phyloP scores from a whole-genome alignment of 2,797 vertebrate species.

The Etheostoma nigrum region DNA sequence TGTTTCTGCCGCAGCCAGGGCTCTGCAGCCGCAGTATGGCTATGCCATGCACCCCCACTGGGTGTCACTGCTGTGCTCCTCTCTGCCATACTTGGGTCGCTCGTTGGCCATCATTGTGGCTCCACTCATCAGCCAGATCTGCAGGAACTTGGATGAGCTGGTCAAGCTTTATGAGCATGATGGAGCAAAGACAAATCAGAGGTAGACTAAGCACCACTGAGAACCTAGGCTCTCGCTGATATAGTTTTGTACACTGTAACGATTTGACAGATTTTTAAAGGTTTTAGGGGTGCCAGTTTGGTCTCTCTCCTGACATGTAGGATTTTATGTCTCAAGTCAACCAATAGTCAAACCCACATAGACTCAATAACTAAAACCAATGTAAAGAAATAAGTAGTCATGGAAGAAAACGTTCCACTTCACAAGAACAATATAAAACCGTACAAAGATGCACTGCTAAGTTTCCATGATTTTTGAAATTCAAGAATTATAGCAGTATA shows the following conservation, averaged over 20 bases:
- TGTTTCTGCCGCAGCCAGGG: constrained; percentile 92
- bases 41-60: constrained; percentile 96
- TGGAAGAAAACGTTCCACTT: not conserved
- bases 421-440: not conserved
- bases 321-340: not conserved
- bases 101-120: constrained; percentile 94
- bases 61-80: constrained; percentile 91
- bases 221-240: not conserved
- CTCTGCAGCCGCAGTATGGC: constrained; percentile 93
- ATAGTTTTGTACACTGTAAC: not conserved
- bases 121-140: constrained; percentile 93
- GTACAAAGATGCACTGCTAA: not conserved
- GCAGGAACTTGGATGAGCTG: constrained; percentile 95
- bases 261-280: not conserved
- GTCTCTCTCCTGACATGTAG: not conserved
- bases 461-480: not conserved
- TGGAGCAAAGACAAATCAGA: constrained; percentile 83
- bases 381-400: not conserved
- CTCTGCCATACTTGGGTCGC: constrained; percentile 93
- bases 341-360: not conserved
- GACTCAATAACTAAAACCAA: not conserved
- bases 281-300: not conserved
- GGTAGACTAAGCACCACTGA: constrained; percentile 77
- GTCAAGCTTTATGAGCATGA: constrained; percentile 94
- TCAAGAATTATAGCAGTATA: not conserved